Evolutionary conservation across 2,113 vertebrate genomes (phyloP).

Genomic region (Cavia aperea): DNA sequence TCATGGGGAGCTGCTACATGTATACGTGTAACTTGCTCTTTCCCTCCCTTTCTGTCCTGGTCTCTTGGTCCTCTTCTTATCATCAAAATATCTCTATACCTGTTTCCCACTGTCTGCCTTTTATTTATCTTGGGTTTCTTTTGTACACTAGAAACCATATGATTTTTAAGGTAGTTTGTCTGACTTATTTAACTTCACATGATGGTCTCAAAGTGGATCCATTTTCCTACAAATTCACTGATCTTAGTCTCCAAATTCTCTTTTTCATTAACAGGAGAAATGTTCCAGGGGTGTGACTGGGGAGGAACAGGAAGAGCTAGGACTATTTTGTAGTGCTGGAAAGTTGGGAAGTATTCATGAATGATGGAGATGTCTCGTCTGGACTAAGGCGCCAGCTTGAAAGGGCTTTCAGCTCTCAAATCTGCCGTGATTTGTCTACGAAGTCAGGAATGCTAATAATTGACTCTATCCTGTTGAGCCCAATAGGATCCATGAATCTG

Average conservation of each 20-base stretch:
- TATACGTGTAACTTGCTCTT: not conserved
- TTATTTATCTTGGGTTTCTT: not conserved
- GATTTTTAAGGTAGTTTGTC: not conserved
- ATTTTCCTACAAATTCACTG: not conserved
- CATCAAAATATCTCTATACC: not conserved
- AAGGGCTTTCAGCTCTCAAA: not conserved
- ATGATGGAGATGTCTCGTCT: not conserved
- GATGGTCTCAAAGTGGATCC: not conserved
- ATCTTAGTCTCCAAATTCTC: not conserved
- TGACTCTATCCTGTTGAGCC: not conserved
- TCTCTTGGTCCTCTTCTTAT: not conserved
- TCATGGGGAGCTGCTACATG: not conserved
- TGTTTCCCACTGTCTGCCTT: not conserved
- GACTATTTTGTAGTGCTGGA: not conserved
- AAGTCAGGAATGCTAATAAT: not conserved
- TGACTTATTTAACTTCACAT: not conserved
- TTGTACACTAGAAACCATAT: not conserved
- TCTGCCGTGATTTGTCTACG: not conserved
- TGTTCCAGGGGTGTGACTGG: not conserved
- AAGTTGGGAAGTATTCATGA: not conserved
- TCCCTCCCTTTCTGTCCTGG: not conserved
- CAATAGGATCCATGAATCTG: not conserved
- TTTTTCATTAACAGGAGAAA: not conserved
- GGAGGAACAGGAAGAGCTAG: not conserved
- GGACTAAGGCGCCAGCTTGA: not conserved